phyloP scores from a whole-genome alignment of 2,797 vertebrate species.

The Microtus obscurus region DNA sequence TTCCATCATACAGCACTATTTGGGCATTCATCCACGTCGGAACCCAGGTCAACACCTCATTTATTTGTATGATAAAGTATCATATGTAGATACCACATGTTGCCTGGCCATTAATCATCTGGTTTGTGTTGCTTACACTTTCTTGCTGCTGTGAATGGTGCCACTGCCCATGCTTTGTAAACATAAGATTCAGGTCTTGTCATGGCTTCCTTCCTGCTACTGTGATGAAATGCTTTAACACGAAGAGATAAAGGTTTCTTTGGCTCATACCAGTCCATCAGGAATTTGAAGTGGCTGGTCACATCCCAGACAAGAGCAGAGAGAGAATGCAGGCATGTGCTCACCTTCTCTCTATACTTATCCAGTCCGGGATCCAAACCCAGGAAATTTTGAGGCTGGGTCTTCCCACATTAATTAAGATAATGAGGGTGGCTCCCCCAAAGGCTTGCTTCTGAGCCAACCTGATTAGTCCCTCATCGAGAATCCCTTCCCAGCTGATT shows the following conservation, averaged over 20 bases:
- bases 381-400: background rate
- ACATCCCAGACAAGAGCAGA: background rate
- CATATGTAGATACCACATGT: background rate
- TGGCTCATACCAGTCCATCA: background rate
- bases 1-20: background rate
- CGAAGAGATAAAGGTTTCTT: background rate
- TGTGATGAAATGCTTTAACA: background rate
- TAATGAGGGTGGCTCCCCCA: background rate
- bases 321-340: background rate
- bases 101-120: background rate
- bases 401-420: background rate
- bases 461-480: background rate
- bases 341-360: background rate
- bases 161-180: background rate
- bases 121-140: background rate
- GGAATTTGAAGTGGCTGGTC: background rate
- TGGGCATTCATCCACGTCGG: background rate
- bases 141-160: background rate
- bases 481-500: background rate
- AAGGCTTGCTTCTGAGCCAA: background rate
- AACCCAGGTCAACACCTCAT: background rate
- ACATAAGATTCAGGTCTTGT: background rate
- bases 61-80: constrained; percentile 1
- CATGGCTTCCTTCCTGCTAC: background rate
- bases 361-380: background rate